Conservation (phyloP, 2,797 vertebrate species). For the Diplodus puntazzo region DNA sequence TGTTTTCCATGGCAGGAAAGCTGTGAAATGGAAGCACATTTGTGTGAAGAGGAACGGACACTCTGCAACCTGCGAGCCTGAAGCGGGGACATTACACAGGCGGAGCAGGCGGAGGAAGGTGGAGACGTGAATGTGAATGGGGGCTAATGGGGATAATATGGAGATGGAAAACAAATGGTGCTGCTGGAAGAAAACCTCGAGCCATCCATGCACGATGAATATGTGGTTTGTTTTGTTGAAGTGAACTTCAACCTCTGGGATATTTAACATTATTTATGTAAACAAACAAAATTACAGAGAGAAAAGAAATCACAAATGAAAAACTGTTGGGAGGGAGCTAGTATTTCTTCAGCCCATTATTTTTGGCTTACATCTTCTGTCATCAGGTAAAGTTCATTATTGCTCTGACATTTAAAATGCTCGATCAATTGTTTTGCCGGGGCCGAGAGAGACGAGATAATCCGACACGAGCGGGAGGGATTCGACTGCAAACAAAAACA, state of each 20-base stretch:
- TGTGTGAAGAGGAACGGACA: slow-evolving; percentile 55
- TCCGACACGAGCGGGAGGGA: slow-evolving; percentile 42
- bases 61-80: slow-evolving; percentile 64
- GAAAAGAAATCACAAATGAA: background rate
- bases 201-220: slow-evolving; percentile 25
- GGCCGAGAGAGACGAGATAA: slow-evolving; percentile 10
- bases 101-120: slow-evolving; percentile 39
- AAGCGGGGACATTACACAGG: slow-evolving; percentile 54
- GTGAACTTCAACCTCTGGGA: slow-evolving; percentile 1
- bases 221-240: slow-evolving; percentile 3
- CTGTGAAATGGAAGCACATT: slow-evolving; percentile 36
- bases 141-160: slow-evolving; percentile 63
- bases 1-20: slow-evolving; percentile 19
- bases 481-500: slow-evolving; percentile 47
- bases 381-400: slow-evolving; percentile 52
- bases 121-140: slow-evolving; percentile 58
- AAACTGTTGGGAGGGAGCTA: background rate
- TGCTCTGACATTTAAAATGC: slow-evolving; percentile 58
- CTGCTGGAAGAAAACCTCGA: slow-evolving; percentile 32
- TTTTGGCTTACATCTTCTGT: slow-evolving; percentile 3
- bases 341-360: background rate
- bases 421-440: slow-evolving; percentile 31
- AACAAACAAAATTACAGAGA: background rate
- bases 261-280: background rate
- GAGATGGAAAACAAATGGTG: slow-evolving; percentile 57